Evolutionary conservation across 2,113 vertebrate genomes (phyloP).

Genomic region (Microtus oregoni): DNA sequence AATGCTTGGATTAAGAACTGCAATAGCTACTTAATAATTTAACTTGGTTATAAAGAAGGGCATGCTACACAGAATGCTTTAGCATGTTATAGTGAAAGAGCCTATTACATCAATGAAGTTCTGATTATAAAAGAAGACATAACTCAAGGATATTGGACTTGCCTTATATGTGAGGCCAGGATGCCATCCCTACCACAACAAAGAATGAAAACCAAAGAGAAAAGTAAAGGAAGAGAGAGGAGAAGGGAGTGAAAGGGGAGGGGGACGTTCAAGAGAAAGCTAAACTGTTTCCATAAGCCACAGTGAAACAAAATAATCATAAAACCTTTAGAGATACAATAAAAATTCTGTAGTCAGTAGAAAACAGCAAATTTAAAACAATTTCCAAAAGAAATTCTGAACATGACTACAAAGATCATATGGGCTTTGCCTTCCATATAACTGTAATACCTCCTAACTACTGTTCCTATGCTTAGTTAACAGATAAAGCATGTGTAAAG

Average conservation of each 20-base stretch:
- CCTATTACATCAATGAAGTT: conserved; percentile 18
- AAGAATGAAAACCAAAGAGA: background rate
- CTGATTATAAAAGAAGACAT: conserved; percentile 46
- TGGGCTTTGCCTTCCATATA: background rate
- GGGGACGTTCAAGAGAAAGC: background rate
- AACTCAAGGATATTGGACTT: background rate
- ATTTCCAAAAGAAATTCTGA: background rate
- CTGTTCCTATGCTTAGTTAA: conserved; percentile 11
- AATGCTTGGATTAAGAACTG: conserved; percentile 34
- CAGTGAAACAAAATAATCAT: conserved; percentile 16
- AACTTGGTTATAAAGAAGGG: conserved; percentile 57
- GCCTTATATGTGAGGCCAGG: background rate
- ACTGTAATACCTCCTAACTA: conserved; percentile 5
- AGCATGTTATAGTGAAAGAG: conserved; percentile 53
- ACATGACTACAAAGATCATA: conserved; percentile 23
- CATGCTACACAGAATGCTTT: conserved; percentile 51
- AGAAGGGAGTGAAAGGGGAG: too few relatives aligned
- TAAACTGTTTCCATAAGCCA: background rate
- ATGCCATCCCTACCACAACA: background rate
- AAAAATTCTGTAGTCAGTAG: conserved; percentile 30
- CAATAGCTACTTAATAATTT: conserved; percentile 49
- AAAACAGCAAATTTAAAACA: conserved; percentile 52
- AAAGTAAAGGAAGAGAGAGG: background rate
- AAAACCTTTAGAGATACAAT: conserved; percentile 40
- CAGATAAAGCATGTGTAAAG: conserved; percentile 32